Evolutionary conservation across 1,140 invertebrate species (phyloP).

Genomic region (Drosophila quadrilineata): DNA sequence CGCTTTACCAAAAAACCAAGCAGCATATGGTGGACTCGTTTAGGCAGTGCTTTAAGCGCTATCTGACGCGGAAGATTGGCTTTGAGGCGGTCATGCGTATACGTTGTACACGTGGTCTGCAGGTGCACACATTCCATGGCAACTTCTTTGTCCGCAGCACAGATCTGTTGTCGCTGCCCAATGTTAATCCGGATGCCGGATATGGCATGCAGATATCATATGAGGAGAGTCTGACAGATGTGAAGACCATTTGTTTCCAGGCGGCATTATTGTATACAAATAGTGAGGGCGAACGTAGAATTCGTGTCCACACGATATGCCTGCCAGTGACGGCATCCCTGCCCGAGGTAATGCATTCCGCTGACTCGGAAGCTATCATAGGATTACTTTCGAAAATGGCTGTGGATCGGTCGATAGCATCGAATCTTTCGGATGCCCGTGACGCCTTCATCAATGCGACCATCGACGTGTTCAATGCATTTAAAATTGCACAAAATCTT

Average conservation of each 20-base stretch:
- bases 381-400: slow-evolving; percentile 98
- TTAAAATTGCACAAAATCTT: slow-evolving; percentile 87
- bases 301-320: slow-evolving; percentile 98
- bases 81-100: slow-evolving; percentile 99
- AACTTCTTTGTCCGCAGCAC: slow-evolving; percentile 99
- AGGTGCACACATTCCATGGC: slow-evolving; percentile 99
- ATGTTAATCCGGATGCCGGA: slow-evolving; percentile 98
- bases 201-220: slow-evolving; percentile 94
- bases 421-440: slow-evolving; percentile 94
- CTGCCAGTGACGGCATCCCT: slow-evolving; percentile 93
- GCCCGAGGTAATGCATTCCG: slow-evolving; percentile 92
- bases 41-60: slow-evolving; percentile 90
- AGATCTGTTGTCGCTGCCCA: slow-evolving; percentile 97
- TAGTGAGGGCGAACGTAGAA: slow-evolving; percentile 97
- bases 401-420: slow-evolving; percentile 93
- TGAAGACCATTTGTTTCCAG: slow-evolving; percentile 97
- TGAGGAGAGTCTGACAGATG: slow-evolving; percentile 94
- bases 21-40: slow-evolving; percentile 88
- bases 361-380: slow-evolving; percentile 97
- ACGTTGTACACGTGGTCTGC: slow-evolving; percentile 94
- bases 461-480: slow-evolving; percentile 94
- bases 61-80: slow-evolving; percentile 97
- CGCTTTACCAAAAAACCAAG: slow-evolving; percentile 91
- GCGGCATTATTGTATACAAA: slow-evolving; percentile 98
- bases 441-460: slow-evolving; percentile 98